These are phyloP conservation scores for Tinamus guttatus DNA, from an alignment of 2,113 vertebrate genomes.

Conservation along the genomic window DNA sequence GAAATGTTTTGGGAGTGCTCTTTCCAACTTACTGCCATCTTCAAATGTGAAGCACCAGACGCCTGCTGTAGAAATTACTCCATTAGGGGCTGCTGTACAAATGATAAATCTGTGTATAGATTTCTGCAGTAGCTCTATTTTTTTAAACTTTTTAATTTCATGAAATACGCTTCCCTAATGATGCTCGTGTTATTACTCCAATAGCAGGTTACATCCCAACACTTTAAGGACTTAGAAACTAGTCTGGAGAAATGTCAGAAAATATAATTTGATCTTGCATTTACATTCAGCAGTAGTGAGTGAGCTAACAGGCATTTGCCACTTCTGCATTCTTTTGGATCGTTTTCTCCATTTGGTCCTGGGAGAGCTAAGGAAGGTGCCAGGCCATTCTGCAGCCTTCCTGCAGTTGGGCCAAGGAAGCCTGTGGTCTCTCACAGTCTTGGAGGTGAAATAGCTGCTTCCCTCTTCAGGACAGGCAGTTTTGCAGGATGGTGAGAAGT, in stretches of 20 bases:
- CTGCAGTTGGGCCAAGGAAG: neutral
- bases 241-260: neutral
- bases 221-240: constrained; percentile 8
- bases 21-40: neutral
- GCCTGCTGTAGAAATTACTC: neutral
- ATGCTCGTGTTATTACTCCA: neutral
- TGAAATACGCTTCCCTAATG: neutral
- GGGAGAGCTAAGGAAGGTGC: neutral
- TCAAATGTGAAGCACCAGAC: neutral
- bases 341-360: neutral
- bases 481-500: neutral
- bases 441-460: neutral
- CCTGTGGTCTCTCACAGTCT: neutral
- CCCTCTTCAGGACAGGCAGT: neutral
- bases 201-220: neutral
- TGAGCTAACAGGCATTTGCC: neutral
- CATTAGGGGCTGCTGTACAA: constrained; percentile 1
- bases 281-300: neutral
- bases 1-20: neutral
- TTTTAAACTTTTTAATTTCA: neutral
- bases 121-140: neutral
- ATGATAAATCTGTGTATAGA: neutral
- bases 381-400: neutral
- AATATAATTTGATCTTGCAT: neutral
- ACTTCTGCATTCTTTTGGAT: neutral